Conservation (phyloP, 2,888 invertebrate species). For the Drosophila rubida region DNA sequence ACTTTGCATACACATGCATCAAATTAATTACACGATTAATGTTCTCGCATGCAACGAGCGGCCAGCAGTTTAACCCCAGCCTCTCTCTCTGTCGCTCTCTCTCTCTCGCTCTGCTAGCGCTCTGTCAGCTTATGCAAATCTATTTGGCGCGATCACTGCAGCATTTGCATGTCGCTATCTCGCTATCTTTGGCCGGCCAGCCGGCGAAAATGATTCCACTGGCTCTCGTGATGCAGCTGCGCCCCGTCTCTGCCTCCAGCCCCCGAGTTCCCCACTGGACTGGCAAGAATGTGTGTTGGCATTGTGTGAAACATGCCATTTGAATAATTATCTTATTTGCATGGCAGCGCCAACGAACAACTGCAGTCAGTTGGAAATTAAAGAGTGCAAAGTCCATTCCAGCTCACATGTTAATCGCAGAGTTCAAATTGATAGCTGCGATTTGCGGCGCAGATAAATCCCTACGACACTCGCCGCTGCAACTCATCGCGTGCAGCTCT, state of each 20-base stretch:
- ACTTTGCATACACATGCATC: constrained; percentile 85
- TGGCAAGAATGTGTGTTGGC: constrained; percentile 73
- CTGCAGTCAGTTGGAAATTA: constrained; percentile 75
- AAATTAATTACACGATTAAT: constrained; percentile 86
- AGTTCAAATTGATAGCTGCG: constrained; percentile 78
- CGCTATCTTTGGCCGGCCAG: constrained; percentile 72
- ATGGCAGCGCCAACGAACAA: constrained; percentile 68
- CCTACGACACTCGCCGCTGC: constrained; percentile 57
- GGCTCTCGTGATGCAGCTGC: constrained; percentile 72
- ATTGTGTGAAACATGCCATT: constrained; percentile 84
- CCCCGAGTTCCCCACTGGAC: constrained; percentile 56
- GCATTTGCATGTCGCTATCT: constrained; percentile 78
- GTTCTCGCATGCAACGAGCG: constrained; percentile 76
- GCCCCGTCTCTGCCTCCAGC: neutral
- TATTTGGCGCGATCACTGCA: constrained; percentile 77
- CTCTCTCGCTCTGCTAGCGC: too few species aligned
- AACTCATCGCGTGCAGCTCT: constrained; percentile 72
- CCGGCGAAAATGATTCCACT: constrained; percentile 79
- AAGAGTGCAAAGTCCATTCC: constrained; percentile 76
- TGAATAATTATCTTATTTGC: constrained; percentile 84
- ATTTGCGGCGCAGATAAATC: constrained; percentile 68
- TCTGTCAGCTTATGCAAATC: constrained; percentile 74
- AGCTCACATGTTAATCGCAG: constrained; percentile 60
- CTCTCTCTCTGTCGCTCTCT: neutral
- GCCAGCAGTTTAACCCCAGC: constrained; percentile 21